Conservation (phyloP, 1,140 invertebrate species). For the Brachionus rubens region DNA sequence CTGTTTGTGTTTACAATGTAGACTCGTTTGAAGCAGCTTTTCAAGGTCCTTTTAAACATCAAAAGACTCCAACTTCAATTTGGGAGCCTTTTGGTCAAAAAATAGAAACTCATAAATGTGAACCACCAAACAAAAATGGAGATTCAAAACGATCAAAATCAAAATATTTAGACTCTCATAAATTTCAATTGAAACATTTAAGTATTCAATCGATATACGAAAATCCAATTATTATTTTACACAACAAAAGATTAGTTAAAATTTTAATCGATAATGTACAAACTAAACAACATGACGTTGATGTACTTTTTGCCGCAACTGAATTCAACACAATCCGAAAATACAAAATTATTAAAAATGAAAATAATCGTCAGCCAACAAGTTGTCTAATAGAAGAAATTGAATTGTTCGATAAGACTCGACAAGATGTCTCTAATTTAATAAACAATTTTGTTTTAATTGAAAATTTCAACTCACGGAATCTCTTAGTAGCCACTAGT, state of each 20-base stretch:
- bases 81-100: neutral
- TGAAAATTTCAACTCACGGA: neutral
- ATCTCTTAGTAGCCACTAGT: neutral
- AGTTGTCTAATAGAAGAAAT: constrained; percentile 28
- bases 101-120: neutral
- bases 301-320: constrained; percentile 2
- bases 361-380: neutral
- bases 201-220: constrained; percentile 1
- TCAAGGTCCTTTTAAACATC: constrained; percentile 2
- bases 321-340: constrained; percentile 3
- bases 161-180: neutral
- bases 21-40: constrained; percentile 11
- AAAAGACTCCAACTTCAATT: constrained; percentile 1
- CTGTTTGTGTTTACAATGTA: constrained; percentile 12
- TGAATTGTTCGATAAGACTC: neutral
- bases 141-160: neutral
- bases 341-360: neutral
- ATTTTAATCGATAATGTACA: constrained; percentile 4
- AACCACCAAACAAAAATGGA: neutral
- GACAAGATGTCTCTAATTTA: neutral
- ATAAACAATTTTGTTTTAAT: constrained; percentile 23
- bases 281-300: constrained; percentile 26
- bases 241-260: neutral
- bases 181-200: constrained; percentile 23
- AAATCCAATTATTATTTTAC: neutral